phyloP scores from a whole-genome alignment of 2,113 vertebrate species.

The Microcebus murinus region DNA sequence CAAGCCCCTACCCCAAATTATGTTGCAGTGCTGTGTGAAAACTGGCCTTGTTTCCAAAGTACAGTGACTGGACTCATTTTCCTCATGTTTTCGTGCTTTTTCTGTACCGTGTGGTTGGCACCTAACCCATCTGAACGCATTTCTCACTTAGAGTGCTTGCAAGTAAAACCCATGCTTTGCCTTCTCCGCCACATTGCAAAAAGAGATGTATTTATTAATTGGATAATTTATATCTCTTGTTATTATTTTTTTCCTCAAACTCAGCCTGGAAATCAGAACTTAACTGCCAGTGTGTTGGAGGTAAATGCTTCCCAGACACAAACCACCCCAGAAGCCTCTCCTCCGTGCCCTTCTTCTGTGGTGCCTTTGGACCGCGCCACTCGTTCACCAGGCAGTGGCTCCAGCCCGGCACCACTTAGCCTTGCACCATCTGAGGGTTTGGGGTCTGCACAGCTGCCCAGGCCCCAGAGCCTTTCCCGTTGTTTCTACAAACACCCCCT shows the following conservation, averaged over 20 bases:
- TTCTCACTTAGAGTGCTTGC: conserved; percentile 71
- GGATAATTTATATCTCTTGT: conserved; percentile 83
- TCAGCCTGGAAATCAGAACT: conserved; percentile 87
- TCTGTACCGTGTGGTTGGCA: conserved; percentile 71
- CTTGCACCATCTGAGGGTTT: conserved; percentile 82
- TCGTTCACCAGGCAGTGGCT: conserved; percentile 81
- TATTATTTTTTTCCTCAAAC: conserved; percentile 83
- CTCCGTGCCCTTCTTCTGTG: conserved; percentile 76
- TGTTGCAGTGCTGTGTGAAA: conserved; percentile 73
- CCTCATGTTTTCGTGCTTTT: conserved; percentile 68
- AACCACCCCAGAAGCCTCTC: conserved; percentile 78
- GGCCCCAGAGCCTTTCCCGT: conserved; percentile 80
- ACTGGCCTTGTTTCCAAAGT: conserved; percentile 79
- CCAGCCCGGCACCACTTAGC: conserved; percentile 85
- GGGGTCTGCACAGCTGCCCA: conserved; percentile 84
- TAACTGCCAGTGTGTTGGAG: conserved; percentile 84
- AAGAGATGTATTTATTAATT: conserved; percentile 78
- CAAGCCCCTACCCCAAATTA: background rate
- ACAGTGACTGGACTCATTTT: conserved; percentile 65
- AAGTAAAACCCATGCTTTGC: conserved; percentile 56
- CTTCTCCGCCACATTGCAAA: conserved; percentile 71
- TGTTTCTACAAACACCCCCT: conserved; percentile 72
- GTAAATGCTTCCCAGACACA: conserved; percentile 86
- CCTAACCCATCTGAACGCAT: conserved; percentile 79
- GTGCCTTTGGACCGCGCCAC: conserved; percentile 78